Evolutionary conservation across 2,888 invertebrate species (phyloP).

Genomic region (Leptinotarsa rubiginosa): DNA sequence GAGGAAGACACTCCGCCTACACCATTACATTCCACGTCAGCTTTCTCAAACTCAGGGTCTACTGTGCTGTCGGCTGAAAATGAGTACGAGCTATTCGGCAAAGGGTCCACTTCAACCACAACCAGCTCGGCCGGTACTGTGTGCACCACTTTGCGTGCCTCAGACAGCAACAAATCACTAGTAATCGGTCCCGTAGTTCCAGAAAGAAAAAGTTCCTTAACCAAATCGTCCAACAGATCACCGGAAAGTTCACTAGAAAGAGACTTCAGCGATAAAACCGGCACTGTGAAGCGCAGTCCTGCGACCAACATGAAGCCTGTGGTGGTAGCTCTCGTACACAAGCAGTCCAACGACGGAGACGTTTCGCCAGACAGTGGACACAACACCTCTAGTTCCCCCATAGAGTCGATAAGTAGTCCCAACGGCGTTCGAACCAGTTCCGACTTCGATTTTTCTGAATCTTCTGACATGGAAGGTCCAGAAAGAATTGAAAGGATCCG

Average conservation of each 20-base stretch:
- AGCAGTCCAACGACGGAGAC: constrained; percentile 71
- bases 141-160: constrained; percentile 83
- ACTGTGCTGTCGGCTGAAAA: constrained; percentile 82
- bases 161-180: constrained; percentile 74
- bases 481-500: constrained; percentile 88
- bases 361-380: constrained; percentile 85
- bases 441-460: constrained; percentile 87
- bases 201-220: constrained; percentile 83
- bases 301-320: constrained; percentile 68
- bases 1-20: constrained; percentile 81
- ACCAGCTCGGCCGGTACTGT: constrained; percentile 92
- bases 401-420: constrained; percentile 80
- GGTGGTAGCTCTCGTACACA: constrained; percentile 72
- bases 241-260: constrained; percentile 67
- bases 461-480: constrained; percentile 88
- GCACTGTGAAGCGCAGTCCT: constrained; percentile 65
- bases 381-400: constrained; percentile 84
- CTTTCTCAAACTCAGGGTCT: constrained; percentile 76
- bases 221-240: constrained; percentile 68
- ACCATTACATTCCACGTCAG: constrained; percentile 78
- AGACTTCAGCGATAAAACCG: constrained; percentile 63
- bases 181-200: constrained; percentile 82
- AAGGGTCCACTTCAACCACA: constrained; percentile 90
- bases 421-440: constrained; percentile 77
- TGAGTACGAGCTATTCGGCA: constrained; percentile 91